These are phyloP conservation scores for Magallana gigas DNA, from an alignment of 1,140 invertebrate species.

Conservation along the genomic window DNA sequence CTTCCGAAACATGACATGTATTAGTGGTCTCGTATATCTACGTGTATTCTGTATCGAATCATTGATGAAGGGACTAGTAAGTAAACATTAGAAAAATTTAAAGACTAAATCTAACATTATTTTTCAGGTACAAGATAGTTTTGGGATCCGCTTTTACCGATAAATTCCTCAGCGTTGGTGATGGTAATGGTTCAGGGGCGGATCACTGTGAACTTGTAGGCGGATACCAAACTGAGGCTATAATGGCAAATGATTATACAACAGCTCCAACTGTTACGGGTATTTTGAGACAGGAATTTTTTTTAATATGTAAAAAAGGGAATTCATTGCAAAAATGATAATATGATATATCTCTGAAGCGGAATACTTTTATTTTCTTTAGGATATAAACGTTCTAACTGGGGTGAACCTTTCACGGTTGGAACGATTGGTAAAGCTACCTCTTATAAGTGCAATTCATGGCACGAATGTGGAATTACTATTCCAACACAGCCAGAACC, in stretches of 20 bases:
- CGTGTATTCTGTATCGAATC: too few relatives aligned
- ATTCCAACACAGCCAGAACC: neutral
- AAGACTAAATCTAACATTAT: too few relatives aligned
- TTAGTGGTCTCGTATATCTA: too few relatives aligned
- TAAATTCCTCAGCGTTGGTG: neutral
- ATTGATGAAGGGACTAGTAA: too few relatives aligned
- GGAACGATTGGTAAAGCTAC: neutral
- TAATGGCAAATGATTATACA: neutral
- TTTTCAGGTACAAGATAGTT: neutral
- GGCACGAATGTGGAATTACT: constrained; percentile 6
- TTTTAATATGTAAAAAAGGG: too few relatives aligned
- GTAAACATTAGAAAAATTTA: too few relatives aligned
- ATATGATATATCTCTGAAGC: too few relatives aligned
- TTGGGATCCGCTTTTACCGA: neutral
- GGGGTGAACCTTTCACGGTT: neutral
- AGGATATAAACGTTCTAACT: neutral
- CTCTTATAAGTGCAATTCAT: neutral
- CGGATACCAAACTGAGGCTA: neutral
- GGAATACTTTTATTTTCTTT: neutral
- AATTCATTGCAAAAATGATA: too few relatives aligned
- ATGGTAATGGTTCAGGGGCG: neutral
- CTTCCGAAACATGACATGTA: too few relatives aligned
- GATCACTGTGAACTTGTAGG: constrained; percentile 8
- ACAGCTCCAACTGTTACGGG: neutral
- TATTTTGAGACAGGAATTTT: neutral